Base-by-base conservation (phyloP, 2,797 vertebrate genomes). In the Apodemus agrarius region DNA sequence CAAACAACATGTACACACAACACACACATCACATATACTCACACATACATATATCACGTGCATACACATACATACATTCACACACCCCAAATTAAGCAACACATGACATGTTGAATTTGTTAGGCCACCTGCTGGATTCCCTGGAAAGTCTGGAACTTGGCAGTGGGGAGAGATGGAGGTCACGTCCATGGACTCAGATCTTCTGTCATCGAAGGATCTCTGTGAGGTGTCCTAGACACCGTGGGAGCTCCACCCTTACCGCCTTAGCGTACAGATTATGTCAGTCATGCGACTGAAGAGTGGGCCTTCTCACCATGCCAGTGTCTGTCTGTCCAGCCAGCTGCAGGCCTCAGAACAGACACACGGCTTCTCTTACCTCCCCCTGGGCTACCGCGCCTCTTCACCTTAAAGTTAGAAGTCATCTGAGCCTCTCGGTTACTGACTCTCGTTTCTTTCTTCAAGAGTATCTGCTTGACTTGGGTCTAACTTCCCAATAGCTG, bases 91-190 rank as follows among this genome's bases (percentile, higher is more conserved):
- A 65, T 94, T 96, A 84, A 96, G 82, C 91, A 93, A 86, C 89
- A 92, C 92, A 49, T 67, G 22, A 69, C 79, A 67, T 2, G 43
- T 10, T 90, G 83, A 82, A 0, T 86, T 96, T 95, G 75, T 94
- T 94, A 93, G 82, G 67, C 74, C 11, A 87, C 54, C 89, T 65
- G 40, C 89, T 76, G 94, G 54, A 78, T 91, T 95, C 95, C 89
- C 57, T 94, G 34, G 61, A 91, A 83, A 75, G 81, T 86, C 61
- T 95, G 52, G 6, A 34, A 85, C 59, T 91, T 92, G 67, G 43
- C 21, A n/a, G n/a, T 34, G 63, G 85, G 26, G 61, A 79, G 11
- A 81, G 84, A 52, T 93, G 76, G 65, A 63, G 49, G 78, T 91
- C 63, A 54, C 93, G 26, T 22, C 10, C 37, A 14, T 52, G 74